Evolutionary conservation across 92 coral and sea anemone genomes (phyloP), one percentile per base, ranked within the genome.

Genomic region (Porites divaricata): DNA sequence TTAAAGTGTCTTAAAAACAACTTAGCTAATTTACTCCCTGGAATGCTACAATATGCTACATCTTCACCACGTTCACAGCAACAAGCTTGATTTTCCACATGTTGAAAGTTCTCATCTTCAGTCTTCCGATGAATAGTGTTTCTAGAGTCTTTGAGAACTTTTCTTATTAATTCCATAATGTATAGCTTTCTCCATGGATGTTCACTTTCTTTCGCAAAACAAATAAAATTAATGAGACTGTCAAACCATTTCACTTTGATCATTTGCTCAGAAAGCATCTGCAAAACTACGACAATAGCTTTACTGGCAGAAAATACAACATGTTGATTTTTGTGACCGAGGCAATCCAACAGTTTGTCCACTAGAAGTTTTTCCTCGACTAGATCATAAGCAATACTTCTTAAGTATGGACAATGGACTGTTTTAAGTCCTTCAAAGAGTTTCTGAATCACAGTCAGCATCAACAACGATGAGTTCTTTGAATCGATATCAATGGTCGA

Each of bases 241-340:
- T 65, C 53, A 5, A 87, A 69, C 88, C 88, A 84, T n/a, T 81
- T 53, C 1, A 0, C 52, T 61, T 67, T 66, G 25, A 64, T 79
- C 48, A 19, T 66, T 66, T 79, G 28, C 56, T 57, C 49, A 12
- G 83, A 71, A 7, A 92, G 89, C 26, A 67, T 22, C 53, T 67
- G 56, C 12, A 73, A 15, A 48, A 91, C 24, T 2, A 87, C 15
- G 1, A 84, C 75, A 26, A 90, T 5, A 4, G 92, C 88, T 75
- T 94, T 94, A 56, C 85, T 65, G 51, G 98, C 90, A 54, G 88
- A 84, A 74, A 86, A 94, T 7, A 83, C 93, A 19, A 94, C 88
- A 81, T 85, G 81, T 12, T 94, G 95, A 69, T 92, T 75, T 6
- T 17, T 41, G 10, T 74, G 79, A 4, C 72, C 74, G 78, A 92